Percentiles rank a stretch among this genome's conserved stretches.
These are phyloP conservation scores for Drosophila miranda DNA, from an alignment of 1,140 invertebrate species.

Conservation along the genomic window DNA sequence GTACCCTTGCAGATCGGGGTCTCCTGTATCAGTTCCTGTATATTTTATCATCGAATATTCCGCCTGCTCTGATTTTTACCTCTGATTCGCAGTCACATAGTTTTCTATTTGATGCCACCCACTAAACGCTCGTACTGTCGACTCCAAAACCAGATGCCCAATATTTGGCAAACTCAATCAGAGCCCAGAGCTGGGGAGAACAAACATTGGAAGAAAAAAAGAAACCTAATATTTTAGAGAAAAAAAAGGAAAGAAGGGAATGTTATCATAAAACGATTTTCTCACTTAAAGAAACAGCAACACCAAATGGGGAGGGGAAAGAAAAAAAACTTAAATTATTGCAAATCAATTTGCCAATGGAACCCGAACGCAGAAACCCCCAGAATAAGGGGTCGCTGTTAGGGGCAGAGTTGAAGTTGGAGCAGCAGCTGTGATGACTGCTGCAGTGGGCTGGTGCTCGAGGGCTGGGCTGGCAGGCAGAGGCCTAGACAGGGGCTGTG, in stretches of 20 bases:
- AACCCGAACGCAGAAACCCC: too few relatives aligned
- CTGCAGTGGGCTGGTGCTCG: not conserved
- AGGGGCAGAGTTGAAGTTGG: slow-evolving; percentile 21
- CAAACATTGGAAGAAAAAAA: slow-evolving; percentile 18
- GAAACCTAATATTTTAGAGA: slow-evolving; percentile 13
- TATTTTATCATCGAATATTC: too few relatives aligned
- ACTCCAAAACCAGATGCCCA: slow-evolving; percentile 23
- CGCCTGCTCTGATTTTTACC: too few relatives aligned
- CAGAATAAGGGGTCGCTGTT: not conserved
- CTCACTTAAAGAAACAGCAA: slow-evolving; percentile 58
- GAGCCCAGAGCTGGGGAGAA: slow-evolving; percentile 6
- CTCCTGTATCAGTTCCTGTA: too few relatives aligned
- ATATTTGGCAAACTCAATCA: slow-evolving; percentile 23
- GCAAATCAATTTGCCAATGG: slow-evolving; percentile 73
- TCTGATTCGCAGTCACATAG: too few relatives aligned
- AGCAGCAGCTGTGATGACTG: slow-evolving; percentile 35
- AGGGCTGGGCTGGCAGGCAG: not conserved
- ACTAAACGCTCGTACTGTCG: not conserved
- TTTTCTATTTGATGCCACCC: not conserved
- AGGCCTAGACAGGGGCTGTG: slow-evolving; percentile 41
- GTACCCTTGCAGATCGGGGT: too few relatives aligned
- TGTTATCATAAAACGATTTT: slow-evolving; percentile 79
- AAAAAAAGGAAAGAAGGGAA: slow-evolving; percentile 27
- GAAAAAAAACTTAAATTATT: slow-evolving; percentile 75
- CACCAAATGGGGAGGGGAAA: not conserved